Conservation (phyloP, 2,888 invertebrate species). For the Junonia oenone region DNA sequence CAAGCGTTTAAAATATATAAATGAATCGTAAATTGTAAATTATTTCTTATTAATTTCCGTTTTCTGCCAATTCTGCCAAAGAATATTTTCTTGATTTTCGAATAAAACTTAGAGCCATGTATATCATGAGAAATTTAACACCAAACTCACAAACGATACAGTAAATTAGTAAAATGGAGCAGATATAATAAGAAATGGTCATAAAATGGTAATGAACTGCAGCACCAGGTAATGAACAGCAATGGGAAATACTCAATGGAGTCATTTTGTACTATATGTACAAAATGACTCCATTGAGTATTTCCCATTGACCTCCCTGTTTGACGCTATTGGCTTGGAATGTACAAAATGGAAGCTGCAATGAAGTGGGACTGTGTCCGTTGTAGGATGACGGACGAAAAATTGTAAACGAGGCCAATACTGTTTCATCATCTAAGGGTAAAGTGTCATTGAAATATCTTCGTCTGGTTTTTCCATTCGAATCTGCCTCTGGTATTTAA, state of each 20-base stretch:
- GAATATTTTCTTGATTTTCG: no score
- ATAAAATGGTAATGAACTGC: no score
- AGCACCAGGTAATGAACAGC: not conserved
- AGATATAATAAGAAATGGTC: not conserved
- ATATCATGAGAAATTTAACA: no score
- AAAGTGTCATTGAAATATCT: not conserved
- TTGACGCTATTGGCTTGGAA: conserved; percentile 28
- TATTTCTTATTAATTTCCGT: no score
- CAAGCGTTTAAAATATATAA: no score
- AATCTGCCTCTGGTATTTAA: no score
- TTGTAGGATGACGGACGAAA: conserved; percentile 12
- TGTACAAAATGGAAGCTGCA: conserved; percentile 33
- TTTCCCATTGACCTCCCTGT: conserved; percentile 21
- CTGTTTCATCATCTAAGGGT: not conserved
- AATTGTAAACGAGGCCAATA: conserved; percentile 11
- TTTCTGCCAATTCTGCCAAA: no score
- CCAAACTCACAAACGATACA: no score
- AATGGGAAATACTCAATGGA: not conserved
- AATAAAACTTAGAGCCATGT: no score
- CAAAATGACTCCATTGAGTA: conserved; percentile 30
- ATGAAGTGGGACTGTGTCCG: conserved; percentile 23
- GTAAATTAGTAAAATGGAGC: not conserved
- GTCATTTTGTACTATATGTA: conserved; percentile 8
- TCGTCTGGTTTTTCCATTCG: no score
- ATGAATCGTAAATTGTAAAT: no score